These are phyloP conservation scores for Antheraea assamensis DNA, from an alignment of 2,888 invertebrate genomes.

Conservation along the genomic window DNA sequence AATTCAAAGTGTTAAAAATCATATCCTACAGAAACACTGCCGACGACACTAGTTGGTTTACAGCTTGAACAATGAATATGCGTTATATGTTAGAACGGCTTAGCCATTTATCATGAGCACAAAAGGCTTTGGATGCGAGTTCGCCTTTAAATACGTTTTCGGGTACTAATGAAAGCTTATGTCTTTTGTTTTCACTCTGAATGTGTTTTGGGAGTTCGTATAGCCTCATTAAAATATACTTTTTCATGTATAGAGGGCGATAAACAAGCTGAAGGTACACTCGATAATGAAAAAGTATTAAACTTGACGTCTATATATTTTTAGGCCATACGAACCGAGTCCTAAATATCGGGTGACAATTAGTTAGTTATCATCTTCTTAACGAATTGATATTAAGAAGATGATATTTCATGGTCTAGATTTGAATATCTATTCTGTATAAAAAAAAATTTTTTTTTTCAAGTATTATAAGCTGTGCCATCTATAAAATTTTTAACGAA, in stretches of 20 bases:
- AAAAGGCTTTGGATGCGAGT: conserved; percentile 4
- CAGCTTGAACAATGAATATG: conserved; percentile 1
- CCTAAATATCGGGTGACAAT: too few species aligned
- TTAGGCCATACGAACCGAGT: too few species aligned
- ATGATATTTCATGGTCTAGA: too few species aligned
- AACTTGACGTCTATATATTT: too few species aligned
- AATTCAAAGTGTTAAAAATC: background rate
- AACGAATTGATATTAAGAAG: too few species aligned
- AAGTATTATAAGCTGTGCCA: too few species aligned
- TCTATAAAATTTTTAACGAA: too few species aligned
- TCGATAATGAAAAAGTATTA: background rate
- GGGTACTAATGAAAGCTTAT: conserved; percentile 12
- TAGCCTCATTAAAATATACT: background rate
- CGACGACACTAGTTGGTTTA: background rate
- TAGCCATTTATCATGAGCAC: conserved; percentile 13
- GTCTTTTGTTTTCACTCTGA: conserved; percentile 1
- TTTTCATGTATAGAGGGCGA: background rate
- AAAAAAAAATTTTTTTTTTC: too few species aligned
- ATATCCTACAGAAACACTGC: background rate
- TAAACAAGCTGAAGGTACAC: background rate
- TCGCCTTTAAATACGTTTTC: conserved; percentile 11
- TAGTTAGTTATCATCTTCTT: too few species aligned
- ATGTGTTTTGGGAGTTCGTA: background rate
- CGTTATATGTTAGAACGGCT: conserved; percentile 9
- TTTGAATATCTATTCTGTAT: too few species aligned